Conservation (phyloP, 2,888 invertebrate species). For the Arge pagana region DNA sequence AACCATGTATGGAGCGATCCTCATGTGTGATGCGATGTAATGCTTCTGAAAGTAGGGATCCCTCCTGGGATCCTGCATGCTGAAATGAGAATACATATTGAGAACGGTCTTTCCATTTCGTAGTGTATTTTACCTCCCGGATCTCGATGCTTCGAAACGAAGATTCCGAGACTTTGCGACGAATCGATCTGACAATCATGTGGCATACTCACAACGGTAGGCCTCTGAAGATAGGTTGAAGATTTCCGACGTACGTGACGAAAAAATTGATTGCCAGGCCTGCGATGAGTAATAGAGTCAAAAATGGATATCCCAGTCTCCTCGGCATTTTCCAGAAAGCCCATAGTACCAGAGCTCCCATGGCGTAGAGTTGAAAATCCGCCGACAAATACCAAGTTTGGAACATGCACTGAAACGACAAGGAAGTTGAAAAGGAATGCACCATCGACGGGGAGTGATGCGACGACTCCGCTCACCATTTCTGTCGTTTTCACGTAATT, state of each 20-base stretch:
- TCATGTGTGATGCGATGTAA: conserved; percentile 40
- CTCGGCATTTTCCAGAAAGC: conserved; percentile 40
- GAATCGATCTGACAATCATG: too few relatives aligned
- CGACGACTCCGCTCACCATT: conserved; percentile 28
- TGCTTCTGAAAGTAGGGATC: conserved; percentile 37
- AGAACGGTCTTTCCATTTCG: too few relatives aligned
- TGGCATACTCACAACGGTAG: conserved; percentile 41
- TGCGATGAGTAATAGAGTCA: conserved; percentile 32
- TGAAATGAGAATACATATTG: too few relatives aligned
- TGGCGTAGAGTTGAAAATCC: conserved; percentile 41
- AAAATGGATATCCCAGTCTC: conserved; percentile 39
- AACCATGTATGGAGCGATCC: conserved; percentile 39
- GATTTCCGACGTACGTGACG: conserved; percentile 36
- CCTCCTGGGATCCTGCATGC: conserved; percentile 29
- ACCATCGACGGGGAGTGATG: neutral
- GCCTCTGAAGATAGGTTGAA: conserved; percentile 36
- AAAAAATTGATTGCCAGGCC: conserved; percentile 38
- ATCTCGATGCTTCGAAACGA: too few relatives aligned
- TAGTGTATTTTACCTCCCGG: too few relatives aligned
- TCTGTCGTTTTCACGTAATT: conserved; percentile 41
- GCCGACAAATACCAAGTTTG: conserved; percentile 44
- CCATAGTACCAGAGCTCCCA: conserved; percentile 34
- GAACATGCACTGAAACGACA: conserved; percentile 40
- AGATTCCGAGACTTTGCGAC: too few relatives aligned
- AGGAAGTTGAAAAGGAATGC: neutral